Percentiles rank a stretch among this genome's conserved stretches.
These are phyloP conservation scores for Falcunculus frontatus DNA, from an alignment of 2,113 vertebrate species.

Conservation along the genomic window DNA sequence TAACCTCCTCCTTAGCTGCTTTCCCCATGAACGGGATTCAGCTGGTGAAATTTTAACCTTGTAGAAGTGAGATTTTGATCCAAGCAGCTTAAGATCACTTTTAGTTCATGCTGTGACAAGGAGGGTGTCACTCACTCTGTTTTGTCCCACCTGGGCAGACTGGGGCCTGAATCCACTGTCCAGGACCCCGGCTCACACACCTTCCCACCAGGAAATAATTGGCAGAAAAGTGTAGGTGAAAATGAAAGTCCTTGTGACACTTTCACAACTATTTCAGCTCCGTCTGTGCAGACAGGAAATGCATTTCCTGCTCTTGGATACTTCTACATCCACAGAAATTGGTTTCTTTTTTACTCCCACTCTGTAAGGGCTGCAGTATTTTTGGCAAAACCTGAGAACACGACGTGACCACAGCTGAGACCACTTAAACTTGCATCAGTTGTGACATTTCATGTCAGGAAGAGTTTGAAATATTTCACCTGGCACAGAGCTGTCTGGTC, in stretches of 20 bases:
- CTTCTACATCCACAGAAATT: neutral
- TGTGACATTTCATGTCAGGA: slow-evolving; percentile 59
- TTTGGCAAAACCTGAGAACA: neutral
- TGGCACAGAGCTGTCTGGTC: slow-evolving; percentile 50
- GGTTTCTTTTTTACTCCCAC: neutral
- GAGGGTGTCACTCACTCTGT: neutral
- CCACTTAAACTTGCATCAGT: slow-evolving; percentile 56
- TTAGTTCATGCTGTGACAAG: neutral
- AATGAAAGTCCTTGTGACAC: neutral
- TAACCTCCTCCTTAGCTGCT: neutral
- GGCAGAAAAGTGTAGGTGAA: neutral
- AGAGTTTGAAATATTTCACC: slow-evolving; percentile 57
- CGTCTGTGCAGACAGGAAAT: rapidly evolving
- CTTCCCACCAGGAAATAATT: neutral
- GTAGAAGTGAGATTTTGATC: neutral
- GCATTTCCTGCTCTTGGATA: neutral
- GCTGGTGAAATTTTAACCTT: neutral
- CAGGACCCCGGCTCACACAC: rapidly evolving
- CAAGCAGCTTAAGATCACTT: neutral
- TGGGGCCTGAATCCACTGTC: neutral
- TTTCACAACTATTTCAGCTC: neutral
- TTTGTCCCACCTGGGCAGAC: neutral
- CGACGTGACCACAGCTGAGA: neutral
- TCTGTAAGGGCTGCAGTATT: neutral
- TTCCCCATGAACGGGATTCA: neutral